Evolutionary conservation across 2,113 vertebrate species (phyloP).

Genomic region (Seriola aureovittata): DNA sequence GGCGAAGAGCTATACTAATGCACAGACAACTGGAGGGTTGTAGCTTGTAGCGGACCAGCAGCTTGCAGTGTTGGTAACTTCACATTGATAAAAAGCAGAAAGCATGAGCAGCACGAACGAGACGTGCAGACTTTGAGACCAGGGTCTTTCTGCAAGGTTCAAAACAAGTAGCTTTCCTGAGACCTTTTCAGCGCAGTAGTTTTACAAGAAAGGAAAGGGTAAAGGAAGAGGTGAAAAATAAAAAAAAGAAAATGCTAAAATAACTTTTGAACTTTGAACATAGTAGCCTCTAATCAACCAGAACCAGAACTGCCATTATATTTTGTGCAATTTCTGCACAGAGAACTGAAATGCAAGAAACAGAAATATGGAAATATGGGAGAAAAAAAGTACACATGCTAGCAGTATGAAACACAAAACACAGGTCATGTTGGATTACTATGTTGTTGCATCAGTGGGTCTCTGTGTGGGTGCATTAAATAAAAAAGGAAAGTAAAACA

Average conservation of each 20-base stretch:
- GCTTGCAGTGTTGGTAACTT: neutral
- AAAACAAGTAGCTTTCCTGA: neutral
- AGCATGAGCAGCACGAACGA: neutral
- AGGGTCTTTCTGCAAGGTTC: neutral
- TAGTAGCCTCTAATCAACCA: neutral
- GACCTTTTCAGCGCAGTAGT: neutral
- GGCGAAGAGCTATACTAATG: fast-evolving
- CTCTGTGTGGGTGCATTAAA: neutral
- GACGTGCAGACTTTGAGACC: neutral
- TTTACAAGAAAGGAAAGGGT: neutral
- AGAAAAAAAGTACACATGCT: neutral
- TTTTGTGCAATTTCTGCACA: neutral
- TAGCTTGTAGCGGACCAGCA: neutral
- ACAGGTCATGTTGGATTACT: neutral
- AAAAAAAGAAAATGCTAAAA: too few species aligned
- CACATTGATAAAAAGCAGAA: neutral
- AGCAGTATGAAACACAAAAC: neutral
- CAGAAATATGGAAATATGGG: neutral
- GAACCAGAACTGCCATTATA: too few species aligned
- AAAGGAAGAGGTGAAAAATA: neutral
- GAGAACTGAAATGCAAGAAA: too few species aligned
- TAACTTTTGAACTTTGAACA: too few species aligned
- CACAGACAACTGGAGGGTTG: too few species aligned
- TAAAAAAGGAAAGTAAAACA: neutral
- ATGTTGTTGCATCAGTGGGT: neutral